Evolutionary conservation across 2,888 invertebrate genomes (phyloP), one percentile per base, ranked within the genome.

Genomic region (Rosalia funebris): DNA sequence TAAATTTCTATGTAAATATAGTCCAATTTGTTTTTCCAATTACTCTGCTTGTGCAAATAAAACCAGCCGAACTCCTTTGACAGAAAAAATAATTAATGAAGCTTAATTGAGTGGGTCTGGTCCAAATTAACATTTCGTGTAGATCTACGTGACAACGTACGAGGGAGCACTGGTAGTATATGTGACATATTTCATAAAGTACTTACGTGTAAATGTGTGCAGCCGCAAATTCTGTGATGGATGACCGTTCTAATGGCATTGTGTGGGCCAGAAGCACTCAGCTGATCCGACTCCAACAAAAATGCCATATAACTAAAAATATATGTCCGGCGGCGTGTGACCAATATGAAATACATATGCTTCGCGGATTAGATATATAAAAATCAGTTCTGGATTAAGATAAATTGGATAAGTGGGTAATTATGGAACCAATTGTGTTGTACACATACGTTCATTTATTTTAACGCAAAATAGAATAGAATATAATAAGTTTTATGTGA

Each of bases 171-270:
- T 12, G 17, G 36, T 48, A 2, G 37, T 48, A 19, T 25, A 25
- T 17, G 19, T 41, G 50, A 39, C 50, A 16, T 39, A 50, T 50
- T 50, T 50, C 39, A 50, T 50, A 50, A 50, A 50, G 50, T 50
- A 50, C 39, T 41, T 31, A 50, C 36, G 25, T 20, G 50, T 50
- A 25, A 34, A 39, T 25, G 39, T 36, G 39, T 50, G 50, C 50
- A 50, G 25, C 25, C 50, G 25, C 50, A 41, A 50, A 39, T 32
- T 31, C 37, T 31, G 19, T 50, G 50, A 50, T 50, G 50, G 37
- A 50, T 50, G 37, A 11, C 20, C 14, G 19, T 15, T 31, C 50
- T 50, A 50, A 50, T 50, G 50, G 50, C n/a, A 19, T 50, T 39
- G 50, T 39, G 50, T 50, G 50, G 50, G 50, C 20, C 4, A 31